Percentiles rank a stretch among this genome's conserved stretches.
phyloP scores from a whole-genome alignment of 1,140 invertebrate genomes.

The Sipha flava region DNA sequence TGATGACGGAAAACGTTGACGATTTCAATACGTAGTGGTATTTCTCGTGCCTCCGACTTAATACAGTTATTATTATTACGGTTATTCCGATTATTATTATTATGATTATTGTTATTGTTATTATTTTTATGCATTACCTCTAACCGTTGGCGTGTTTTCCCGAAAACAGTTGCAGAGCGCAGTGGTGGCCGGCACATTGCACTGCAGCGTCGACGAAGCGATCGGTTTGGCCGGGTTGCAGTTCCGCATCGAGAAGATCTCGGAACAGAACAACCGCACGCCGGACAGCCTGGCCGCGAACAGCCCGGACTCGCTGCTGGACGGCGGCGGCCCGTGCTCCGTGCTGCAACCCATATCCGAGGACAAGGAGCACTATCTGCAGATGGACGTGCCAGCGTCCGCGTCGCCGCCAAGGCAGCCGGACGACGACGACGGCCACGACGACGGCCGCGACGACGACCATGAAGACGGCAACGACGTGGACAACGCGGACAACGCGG shows the following conservation, averaged over 20 bases:
- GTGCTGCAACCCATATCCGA: conserved; percentile 42
- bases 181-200: conserved; percentile 55
- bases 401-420: conserved; percentile 37
- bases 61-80: too few species aligned
- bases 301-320: conserved; percentile 37
- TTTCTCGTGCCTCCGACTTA: too few species aligned
- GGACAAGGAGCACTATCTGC: conserved; percentile 40
- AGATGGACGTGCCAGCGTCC: conserved; percentile 42
- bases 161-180: conserved; percentile 53
- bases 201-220: conserved; percentile 61
- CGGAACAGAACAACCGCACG: conserved; percentile 45
- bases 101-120: too few species aligned
- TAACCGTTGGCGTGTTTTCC: too few species aligned
- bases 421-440: conserved; percentile 40
- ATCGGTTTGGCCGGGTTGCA: conserved; percentile 59
- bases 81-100: too few species aligned
- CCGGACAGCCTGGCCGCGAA: conserved; percentile 8
- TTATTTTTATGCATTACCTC: too few species aligned
- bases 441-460: conserved; percentile 39
- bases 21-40: too few species aligned
- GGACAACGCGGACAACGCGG: too few species aligned
- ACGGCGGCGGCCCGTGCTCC: conserved; percentile 38
- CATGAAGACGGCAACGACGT: too few species aligned
- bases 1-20: too few species aligned
- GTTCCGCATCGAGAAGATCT: conserved; percentile 57